These are phyloP conservation scores for Tridacna crocea DNA, from an alignment of 2,888 invertebrate genomes.

Conservation along the genomic window DNA sequence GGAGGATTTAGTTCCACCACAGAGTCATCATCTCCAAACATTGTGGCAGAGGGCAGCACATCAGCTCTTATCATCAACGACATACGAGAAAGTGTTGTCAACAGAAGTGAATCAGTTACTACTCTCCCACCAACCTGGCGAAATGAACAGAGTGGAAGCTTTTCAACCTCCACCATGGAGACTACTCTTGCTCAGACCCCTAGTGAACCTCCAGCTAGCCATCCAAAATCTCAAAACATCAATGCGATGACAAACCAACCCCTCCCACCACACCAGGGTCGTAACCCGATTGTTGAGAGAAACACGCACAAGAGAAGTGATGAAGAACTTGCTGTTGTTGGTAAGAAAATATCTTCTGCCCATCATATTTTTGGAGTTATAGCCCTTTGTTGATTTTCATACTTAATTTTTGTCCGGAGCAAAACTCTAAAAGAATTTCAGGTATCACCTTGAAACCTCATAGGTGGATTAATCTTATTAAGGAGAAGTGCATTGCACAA, in stretches of 20 bases:
- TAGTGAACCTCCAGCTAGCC: slow-evolving; percentile 83
- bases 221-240: slow-evolving; percentile 77
- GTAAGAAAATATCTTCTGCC: slow-evolving; percentile 71
- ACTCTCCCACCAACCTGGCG: slow-evolving; percentile 49
- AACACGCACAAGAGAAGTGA: slow-evolving; percentile 87
- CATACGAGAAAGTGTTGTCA: slow-evolving; percentile 49
- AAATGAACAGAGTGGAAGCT: slow-evolving; percentile 73
- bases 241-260: slow-evolving; percentile 73
- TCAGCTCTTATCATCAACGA: slow-evolving; percentile 64
- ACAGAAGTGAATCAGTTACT: slow-evolving; percentile 35
- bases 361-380: too few relatives aligned
- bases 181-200: slow-evolving; percentile 87
- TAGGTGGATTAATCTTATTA: too few relatives aligned
- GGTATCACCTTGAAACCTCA: too few relatives aligned
- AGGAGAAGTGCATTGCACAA: too few relatives aligned
- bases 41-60: slow-evolving; percentile 55
- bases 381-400: too few relatives aligned
- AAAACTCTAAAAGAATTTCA: too few relatives aligned
- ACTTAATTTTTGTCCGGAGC: too few relatives aligned
- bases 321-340: slow-evolving; percentile 85
- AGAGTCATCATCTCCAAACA: slow-evolving; percentile 46
- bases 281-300: slow-evolving; percentile 92
- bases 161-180: slow-evolving; percentile 87
- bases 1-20: slow-evolving; percentile 46
- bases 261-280: slow-evolving; percentile 91